Evolutionary conservation across 1,140 invertebrate genomes (phyloP).

Genomic region (Popillia japonica): DNA sequence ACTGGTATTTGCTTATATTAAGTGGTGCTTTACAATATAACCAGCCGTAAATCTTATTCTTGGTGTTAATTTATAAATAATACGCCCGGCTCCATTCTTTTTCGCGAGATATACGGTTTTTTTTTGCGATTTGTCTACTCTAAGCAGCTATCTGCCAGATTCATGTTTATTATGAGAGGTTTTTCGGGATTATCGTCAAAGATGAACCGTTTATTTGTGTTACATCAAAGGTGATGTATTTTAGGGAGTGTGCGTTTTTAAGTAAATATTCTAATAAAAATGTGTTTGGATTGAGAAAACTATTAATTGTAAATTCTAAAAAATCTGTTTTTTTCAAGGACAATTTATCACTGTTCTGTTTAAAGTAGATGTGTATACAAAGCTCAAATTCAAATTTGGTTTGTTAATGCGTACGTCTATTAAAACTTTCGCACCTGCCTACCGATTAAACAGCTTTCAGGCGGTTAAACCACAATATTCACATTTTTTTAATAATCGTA

Average conservation of each 20-base stretch:
- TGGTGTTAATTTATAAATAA: slow-evolving; percentile 25
- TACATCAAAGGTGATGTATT: slow-evolving; percentile 21
- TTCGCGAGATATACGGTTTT: not conserved
- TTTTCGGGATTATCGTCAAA: slow-evolving; percentile 12
- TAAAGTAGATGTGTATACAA: not conserved
- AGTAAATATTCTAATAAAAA: not conserved
- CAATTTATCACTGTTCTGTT: not conserved
- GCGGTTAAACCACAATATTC: no score
- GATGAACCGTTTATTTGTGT: not conserved
- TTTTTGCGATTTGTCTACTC: not conserved
- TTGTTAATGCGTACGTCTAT: no score
- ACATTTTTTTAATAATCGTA: no score
- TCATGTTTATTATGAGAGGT: slow-evolving; percentile 15
- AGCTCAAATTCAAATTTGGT: no score
- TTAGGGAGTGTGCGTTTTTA: not conserved
- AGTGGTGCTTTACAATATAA: slow-evolving; percentile 33
- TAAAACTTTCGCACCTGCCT: no score
- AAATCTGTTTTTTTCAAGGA: slow-evolving; percentile 10
- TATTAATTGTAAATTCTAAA: slow-evolving; percentile 1
- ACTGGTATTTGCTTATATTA: slow-evolving; percentile 34
- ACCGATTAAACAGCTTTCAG: no score
- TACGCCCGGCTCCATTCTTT: slow-evolving; percentile 12
- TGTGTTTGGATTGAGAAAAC: not conserved
- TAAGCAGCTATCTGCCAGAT: not conserved
- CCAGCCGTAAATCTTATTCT: slow-evolving; percentile 12